phyloP scores from a whole-genome alignment of 2,113 vertebrate genomes.

The Calyptommatus sinebrachiatus region DNA sequence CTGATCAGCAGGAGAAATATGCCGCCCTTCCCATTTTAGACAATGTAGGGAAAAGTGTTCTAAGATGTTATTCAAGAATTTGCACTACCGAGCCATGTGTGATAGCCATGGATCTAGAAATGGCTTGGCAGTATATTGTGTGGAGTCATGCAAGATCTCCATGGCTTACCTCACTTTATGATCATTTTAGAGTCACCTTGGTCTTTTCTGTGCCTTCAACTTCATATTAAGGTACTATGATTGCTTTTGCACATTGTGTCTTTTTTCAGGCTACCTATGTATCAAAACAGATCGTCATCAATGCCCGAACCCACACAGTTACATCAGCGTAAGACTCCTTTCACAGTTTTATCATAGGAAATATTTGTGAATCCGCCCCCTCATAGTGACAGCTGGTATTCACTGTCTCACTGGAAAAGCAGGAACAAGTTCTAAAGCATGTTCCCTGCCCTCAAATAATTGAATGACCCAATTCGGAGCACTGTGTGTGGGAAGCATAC shows the following conservation, averaged over 20 bases:
- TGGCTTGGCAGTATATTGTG: background rate
- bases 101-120: background rate
- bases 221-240: background rate
- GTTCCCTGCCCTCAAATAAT: background rate
- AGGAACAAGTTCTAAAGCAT: background rate
- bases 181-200: background rate
- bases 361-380: background rate
- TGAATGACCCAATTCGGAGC: background rate
- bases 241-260: background rate
- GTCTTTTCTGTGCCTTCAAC: background rate
- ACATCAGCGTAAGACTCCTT: background rate
- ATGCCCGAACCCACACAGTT: background rate
- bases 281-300: background rate
- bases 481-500: background rate
- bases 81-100: background rate
- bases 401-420: background rate
- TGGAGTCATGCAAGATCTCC: background rate
- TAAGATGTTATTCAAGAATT: background rate
- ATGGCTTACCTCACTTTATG: background rate
- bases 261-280: background rate
- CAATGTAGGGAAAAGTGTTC: background rate
- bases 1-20: background rate
- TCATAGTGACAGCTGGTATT: conserved; percentile 1
- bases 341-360: background rate
- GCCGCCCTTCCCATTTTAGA: background rate